These are phyloP conservation scores for Sarcophaga variegata DNA, from an alignment of 2,888 invertebrate species.

Conservation along the genomic window DNA sequence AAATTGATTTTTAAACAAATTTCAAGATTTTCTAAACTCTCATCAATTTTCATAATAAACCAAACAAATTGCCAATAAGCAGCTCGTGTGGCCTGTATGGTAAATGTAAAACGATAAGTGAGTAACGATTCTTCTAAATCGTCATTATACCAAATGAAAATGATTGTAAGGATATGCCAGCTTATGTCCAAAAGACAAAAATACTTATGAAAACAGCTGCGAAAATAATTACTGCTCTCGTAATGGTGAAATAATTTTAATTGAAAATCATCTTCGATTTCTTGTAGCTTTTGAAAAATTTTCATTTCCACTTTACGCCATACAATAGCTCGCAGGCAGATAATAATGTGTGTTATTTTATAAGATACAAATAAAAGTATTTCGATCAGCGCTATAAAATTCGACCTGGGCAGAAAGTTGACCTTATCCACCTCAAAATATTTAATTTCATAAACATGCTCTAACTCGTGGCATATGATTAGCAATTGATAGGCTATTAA, in stretches of 20 bases:
- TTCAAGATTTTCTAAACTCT: constrained; percentile 58
- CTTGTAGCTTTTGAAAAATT: constrained; percentile 46
- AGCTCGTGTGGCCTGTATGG: constrained; percentile 70
- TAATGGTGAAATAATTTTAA: constrained; percentile 46
- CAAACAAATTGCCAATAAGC: constrained; percentile 72
- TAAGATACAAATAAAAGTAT: constrained; percentile 64
- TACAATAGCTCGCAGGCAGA: constrained; percentile 66
- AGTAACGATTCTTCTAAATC: neutral
- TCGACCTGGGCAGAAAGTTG: neutral
- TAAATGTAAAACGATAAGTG: constrained; percentile 56
- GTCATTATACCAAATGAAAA: neutral
- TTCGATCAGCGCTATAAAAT: neutral
- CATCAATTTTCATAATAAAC: constrained; percentile 72
- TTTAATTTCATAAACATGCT: too few relatives aligned
- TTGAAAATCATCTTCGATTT: constrained; percentile 59
- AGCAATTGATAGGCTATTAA: constrained; percentile 41
- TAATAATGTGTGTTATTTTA: constrained; percentile 66
- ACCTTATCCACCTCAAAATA: neutral
- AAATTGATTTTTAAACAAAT: constrained; percentile 39
- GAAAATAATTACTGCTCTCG: neutral
- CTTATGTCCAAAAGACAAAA: constrained; percentile 26
- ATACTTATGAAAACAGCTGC: constrained; percentile 12
- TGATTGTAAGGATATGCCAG: neutral
- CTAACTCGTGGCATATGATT: constrained; percentile 28
- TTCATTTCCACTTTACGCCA: constrained; percentile 61